phyloP scores from a whole-genome alignment of 2,888 invertebrate species.

The Julus scanicus region DNA sequence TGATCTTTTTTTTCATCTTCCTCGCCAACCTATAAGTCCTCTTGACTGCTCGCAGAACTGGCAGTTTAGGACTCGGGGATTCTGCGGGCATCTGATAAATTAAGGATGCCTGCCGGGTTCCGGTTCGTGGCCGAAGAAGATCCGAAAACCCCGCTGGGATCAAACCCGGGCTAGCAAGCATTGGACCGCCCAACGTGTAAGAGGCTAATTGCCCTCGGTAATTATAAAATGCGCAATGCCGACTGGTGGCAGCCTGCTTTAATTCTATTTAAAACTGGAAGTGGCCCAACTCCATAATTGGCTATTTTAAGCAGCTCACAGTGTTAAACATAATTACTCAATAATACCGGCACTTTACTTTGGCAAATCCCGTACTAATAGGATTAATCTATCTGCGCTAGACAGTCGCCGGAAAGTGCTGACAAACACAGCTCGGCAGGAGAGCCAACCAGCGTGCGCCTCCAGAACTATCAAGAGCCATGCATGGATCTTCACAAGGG shows the following conservation, averaged over 20 bases:
- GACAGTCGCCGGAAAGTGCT: constrained; percentile 45
- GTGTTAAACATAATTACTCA: constrained; percentile 45
- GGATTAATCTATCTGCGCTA: constrained; percentile 47
- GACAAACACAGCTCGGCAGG: constrained; percentile 19
- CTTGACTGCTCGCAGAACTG: background rate
- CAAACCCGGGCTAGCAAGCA: background rate
- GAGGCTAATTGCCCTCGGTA: constrained; percentile 8
- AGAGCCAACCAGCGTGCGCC: background rate
- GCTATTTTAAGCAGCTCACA: constrained; percentile 40
- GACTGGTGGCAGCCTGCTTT: background rate
- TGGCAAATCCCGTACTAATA: constrained; percentile 38
- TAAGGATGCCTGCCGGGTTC: background rate
- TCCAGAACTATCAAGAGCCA: background rate
- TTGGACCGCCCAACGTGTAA: background rate
- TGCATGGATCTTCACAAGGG: background rate
- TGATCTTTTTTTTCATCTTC: background rate
- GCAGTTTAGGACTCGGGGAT: background rate
- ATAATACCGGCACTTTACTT: constrained; percentile 45
- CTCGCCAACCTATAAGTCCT: background rate
- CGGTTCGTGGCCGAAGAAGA: background rate
- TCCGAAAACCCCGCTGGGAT: background rate
- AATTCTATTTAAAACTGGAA: constrained; percentile 45
- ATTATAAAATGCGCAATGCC: constrained; percentile 2
- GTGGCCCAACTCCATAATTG: constrained; percentile 44
- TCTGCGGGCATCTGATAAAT: background rate